Base-by-base conservation (phyloP, 2,113 vertebrate species). In the Pardalotus punctatus region DNA sequence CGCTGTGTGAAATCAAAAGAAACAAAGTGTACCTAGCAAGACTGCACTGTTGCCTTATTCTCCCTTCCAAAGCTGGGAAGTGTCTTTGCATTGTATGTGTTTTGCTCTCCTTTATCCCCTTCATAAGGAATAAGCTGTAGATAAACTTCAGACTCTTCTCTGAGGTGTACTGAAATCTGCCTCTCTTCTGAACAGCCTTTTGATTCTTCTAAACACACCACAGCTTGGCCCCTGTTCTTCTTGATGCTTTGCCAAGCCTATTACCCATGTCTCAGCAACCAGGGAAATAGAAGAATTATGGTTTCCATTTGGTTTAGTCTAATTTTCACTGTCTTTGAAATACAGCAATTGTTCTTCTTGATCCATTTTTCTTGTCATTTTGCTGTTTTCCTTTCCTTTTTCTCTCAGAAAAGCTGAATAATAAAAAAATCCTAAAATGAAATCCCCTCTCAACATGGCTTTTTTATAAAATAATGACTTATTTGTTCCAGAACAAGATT, bases 241-340 rank as follows among this genome's bases (percentile, higher is more conserved):
- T 95, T 98, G 98, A 97, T n/a, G 72, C 43, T 86, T 88, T 95
- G 96, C 97, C 98, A 98, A 97, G 70, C 91, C 96, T 96, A 97
- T 98, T 98, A 97, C 96, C 95, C n/a, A 83, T 97, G 97, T 98
- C 91, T 76, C 93, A 97, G 91, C 94, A 88, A 67, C 87, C 85
- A 86, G 86, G 92, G 91, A 94, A 97, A 97, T 73, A 87, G 86
- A 97, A 97, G 96, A 98, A 96, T 97, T 98, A 98, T 56, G 86
- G 93, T 96, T 98, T 98, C 97, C 92, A 98, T 97, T 98, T 98
- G 97, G 96, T 95, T 97, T 96, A 96, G 96, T 97, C 96, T 98
- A 97, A 98, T 98, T 98, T 98, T 97, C 66, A 72, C 90, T 87
- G 92, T 94, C 81, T 98, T 97, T 97, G 96, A 97, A 97, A 97